Percentiles rank a stretch among this genome's conserved stretches.
Evolutionary conservation across 2,888 invertebrate species (phyloP).

Genomic region (Mayetiola destructor): DNA sequence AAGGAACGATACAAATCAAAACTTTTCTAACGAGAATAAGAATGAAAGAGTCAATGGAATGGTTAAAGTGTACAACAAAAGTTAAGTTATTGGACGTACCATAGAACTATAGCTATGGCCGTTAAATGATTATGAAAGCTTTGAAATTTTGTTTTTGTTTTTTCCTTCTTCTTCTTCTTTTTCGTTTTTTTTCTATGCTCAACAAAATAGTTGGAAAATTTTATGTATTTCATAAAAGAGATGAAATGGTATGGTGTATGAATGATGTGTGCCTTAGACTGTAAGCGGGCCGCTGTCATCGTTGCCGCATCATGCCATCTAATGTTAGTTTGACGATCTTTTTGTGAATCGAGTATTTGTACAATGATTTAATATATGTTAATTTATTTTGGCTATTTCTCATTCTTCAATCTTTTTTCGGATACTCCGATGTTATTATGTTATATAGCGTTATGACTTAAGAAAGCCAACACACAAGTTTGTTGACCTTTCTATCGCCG

Average conservation of each 20-base stretch:
- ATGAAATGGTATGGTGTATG: too few relatives aligned
- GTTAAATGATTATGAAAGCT: slow-evolving; percentile 1
- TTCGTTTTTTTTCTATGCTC: not conserved
- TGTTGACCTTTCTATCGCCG: not conserved
- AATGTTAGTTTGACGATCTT: too few relatives aligned
- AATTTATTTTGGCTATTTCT: slow-evolving; percentile 9
- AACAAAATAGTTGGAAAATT: too few relatives aligned
- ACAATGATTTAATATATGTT: not conserved
- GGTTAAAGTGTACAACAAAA: not conserved
- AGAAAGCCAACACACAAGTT: not conserved
- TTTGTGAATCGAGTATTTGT: not conserved
- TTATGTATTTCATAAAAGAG: too few relatives aligned
- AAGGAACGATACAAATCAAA: too few relatives aligned
- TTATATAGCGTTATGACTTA: not conserved
- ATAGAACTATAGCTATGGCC: too few relatives aligned
- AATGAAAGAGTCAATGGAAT: not conserved
- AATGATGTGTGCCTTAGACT: too few relatives aligned
- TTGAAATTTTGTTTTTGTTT: not conserved
- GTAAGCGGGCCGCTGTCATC: too few relatives aligned
- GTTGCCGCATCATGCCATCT: too few relatives aligned
- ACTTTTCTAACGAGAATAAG: too few relatives aligned
- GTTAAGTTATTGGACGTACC: not conserved
- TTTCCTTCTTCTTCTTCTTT: not conserved
- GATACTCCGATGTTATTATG: not conserved
- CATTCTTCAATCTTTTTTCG: not conserved